Percentiles rank a stretch among this genome's conserved stretches.
Conservation (phyloP, 2,113 vertebrate species). For the Myanophis thanlyinensis region DNA sequence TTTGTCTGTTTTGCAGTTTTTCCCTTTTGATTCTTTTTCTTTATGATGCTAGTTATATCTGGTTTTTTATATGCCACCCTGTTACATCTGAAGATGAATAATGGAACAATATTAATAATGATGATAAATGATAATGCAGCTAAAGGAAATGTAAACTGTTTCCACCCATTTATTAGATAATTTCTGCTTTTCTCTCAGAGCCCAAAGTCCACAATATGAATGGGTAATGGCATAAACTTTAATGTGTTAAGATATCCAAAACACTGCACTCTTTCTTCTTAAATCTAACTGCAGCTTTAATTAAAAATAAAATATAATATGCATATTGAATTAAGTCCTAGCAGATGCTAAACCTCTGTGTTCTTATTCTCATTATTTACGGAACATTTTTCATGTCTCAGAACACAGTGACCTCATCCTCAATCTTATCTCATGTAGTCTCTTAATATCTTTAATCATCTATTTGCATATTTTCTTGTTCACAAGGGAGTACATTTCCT, state of each 20-base stretch:
- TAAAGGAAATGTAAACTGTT: not conserved
- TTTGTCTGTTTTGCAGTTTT: not conserved
- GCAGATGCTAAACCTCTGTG: not conserved
- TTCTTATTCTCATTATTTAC: conserved; percentile 6
- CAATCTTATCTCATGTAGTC: not conserved
- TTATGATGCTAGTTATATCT: not conserved
- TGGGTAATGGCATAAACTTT: not conserved
- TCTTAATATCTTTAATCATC: conserved; percentile 7
- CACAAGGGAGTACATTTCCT: not conserved
- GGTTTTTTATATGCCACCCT: not conserved
- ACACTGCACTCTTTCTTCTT: not conserved
- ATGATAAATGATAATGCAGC: not conserved
- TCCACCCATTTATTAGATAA: not conserved
- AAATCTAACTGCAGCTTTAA: conserved; percentile 7
- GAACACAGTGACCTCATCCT: conserved; percentile 8
- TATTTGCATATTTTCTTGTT: not conserved
- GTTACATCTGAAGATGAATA: not conserved
- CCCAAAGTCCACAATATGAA: not conserved
- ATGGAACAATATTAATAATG: not conserved
- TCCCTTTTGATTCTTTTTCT: not conserved
- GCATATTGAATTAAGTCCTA: not conserved
- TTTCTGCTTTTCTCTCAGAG: not conserved
- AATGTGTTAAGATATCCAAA: not conserved
- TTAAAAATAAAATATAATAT: not conserved
- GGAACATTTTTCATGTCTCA: not conserved